phyloP scores from a whole-genome alignment of 2,113 vertebrate genomes.

The Stegostoma tigrinum region DNA sequence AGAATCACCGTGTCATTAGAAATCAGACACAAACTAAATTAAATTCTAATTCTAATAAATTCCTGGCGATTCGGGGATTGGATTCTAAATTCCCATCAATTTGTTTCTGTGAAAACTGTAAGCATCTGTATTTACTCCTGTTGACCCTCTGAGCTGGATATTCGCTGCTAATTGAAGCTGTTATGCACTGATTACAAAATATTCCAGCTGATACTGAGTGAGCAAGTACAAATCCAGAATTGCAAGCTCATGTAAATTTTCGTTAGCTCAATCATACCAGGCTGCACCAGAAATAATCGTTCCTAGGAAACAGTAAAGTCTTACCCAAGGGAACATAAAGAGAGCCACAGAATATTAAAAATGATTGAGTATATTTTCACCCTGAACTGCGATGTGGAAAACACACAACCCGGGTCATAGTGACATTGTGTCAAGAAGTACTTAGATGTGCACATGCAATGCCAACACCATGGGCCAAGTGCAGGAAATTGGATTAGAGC shows the following conservation, averaged over 20 bases:
- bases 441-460: no score
- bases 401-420: background rate
- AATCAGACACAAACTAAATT: background rate
- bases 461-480: no score
- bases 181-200: background rate
- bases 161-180: background rate
- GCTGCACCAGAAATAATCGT: background rate
- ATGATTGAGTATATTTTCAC: background rate
- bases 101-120: background rate
- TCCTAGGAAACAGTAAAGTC: background rate
- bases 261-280: background rate
- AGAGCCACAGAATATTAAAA: background rate
- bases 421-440: no score
- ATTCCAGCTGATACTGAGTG: background rate
- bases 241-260: background rate
- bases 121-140: background rate
- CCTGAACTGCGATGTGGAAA: background rate
- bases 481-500: no score
- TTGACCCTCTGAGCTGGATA: background rate
- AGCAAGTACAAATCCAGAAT: background rate
- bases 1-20: background rate
- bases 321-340: background rate
- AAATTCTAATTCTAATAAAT: background rate
- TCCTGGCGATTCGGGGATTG: background rate
- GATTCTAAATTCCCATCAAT: background rate